phyloP scores from a whole-genome alignment of 1,140 invertebrate genomes.

The Chionoecetes opilio region DNA sequence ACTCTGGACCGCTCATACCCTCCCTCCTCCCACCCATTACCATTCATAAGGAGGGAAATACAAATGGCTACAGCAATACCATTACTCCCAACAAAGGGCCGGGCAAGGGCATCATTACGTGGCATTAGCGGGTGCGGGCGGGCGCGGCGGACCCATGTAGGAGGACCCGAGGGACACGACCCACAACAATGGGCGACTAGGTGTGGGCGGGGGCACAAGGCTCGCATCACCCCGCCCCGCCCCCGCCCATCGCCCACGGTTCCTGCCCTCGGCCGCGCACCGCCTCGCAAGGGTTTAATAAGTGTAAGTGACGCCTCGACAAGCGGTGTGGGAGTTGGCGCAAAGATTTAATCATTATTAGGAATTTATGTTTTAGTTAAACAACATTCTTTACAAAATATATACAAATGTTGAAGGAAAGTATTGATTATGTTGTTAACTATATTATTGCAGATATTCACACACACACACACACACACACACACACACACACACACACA shows the following conservation, averaged over 20 bases:
- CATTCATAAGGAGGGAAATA: slow-evolving; percentile 41
- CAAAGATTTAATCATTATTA: neutral
- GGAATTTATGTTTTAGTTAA: too few species aligned
- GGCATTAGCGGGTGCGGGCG: slow-evolving; percentile 67
- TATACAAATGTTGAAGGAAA: too few species aligned
- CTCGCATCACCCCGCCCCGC: neutral
- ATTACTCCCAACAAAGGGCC: slow-evolving; percentile 62
- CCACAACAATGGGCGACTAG: slow-evolving; percentile 69
- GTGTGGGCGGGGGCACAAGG: slow-evolving; percentile 13
- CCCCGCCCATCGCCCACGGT: neutral
- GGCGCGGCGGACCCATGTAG: slow-evolving; percentile 57
- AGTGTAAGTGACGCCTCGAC: slow-evolving; percentile 32
- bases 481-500: too few species aligned
- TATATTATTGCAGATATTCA: neutral
- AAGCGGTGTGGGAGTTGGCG: neutral
- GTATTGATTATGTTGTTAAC: neutral
- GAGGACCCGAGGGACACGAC: slow-evolving; percentile 65
- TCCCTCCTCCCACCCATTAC: slow-evolving; percentile 43
- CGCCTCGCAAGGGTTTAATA: slow-evolving; percentile 16
- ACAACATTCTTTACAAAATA: too few species aligned
- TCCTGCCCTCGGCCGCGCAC: neutral
- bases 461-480: too few species aligned
- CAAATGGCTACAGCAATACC: slow-evolving; percentile 59
- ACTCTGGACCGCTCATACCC: neutral
- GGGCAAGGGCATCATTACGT: slow-evolving; percentile 57